Evolutionary conservation across 1,140 invertebrate genomes (phyloP).

Genomic region (Drosophila trapezifrons): DNA sequence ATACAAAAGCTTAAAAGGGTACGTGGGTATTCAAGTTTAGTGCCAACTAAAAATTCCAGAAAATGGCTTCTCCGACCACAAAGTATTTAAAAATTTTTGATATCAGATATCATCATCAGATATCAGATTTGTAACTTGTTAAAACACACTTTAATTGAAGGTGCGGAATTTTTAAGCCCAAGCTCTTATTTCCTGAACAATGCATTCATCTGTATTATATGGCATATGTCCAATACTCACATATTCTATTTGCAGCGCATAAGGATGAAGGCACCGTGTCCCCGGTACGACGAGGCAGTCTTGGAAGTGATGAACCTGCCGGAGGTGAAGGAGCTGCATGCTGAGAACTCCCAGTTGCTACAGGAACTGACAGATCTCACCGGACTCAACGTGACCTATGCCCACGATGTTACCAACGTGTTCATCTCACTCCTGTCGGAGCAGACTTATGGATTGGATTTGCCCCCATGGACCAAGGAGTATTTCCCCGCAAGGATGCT

Average conservation of each 20-base stretch:
- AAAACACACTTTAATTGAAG: too few species aligned
- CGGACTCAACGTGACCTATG: constrained; percentile 85
- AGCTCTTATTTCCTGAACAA: too few species aligned
- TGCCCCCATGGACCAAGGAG: constrained; percentile 87
- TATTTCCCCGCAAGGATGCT: constrained; percentile 87
- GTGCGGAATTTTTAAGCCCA: too few species aligned
- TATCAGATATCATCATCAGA: too few species aligned
- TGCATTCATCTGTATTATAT: background rate
- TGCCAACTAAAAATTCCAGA: too few species aligned
- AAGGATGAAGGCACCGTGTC: constrained; percentile 85
- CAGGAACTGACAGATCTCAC: constrained; percentile 85
- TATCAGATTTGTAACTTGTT: too few species aligned
- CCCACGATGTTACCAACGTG: constrained; percentile 87
- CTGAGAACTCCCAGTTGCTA: constrained; percentile 85
- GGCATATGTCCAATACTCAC: too few species aligned
- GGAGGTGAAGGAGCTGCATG: constrained; percentile 84
- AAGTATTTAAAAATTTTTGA: too few species aligned
- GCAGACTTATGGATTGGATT: constrained; percentile 85
- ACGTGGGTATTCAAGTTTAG: too few species aligned
- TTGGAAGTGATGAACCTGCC: constrained; percentile 84
- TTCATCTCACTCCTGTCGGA: constrained; percentile 87
- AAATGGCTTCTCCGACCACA: too few species aligned
- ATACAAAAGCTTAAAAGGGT: too few species aligned
- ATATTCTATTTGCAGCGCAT: constrained; percentile 80
- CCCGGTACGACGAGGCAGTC: constrained; percentile 86